Conservation (phyloP, 2,113 vertebrate genomes). For the Pedionomus torquatus region DNA sequence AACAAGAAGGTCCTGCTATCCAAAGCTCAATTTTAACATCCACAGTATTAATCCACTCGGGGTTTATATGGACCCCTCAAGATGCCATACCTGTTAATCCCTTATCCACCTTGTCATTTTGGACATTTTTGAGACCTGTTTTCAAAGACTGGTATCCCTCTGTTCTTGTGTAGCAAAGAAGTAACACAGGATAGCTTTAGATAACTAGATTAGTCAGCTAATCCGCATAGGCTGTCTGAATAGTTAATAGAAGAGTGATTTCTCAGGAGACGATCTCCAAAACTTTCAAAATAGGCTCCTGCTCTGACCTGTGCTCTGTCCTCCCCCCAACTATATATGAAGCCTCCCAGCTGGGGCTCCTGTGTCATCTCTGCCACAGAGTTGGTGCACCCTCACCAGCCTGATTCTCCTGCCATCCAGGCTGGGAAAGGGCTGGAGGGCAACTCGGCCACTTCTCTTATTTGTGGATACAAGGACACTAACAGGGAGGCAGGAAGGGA, state of each 20-base stretch:
- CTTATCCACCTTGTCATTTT: background rate
- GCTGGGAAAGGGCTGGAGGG: background rate
- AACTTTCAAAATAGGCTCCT: background rate
- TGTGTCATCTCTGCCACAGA: background rate
- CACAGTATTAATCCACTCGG: background rate
- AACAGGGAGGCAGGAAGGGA: background rate
- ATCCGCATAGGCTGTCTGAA: background rate
- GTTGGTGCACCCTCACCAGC: background rate
- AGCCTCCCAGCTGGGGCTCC: background rate
- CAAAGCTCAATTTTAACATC: background rate
- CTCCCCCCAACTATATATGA: fast-evolving
- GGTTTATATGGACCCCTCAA: background rate
- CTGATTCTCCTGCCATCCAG: background rate
- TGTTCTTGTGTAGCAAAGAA: background rate
- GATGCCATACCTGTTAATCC: background rate
- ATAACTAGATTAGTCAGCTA: background rate
- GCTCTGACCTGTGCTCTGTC: background rate
- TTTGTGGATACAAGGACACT: background rate
- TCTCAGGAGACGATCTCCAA: background rate
- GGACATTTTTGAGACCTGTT: background rate
- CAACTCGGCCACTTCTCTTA: background rate
- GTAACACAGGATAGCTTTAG: background rate
- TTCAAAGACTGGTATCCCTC: background rate
- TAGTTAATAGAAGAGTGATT: background rate
- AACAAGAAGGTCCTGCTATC: background rate